These are phyloP conservation scores for Gryon sp. DNA, from an alignment of 1,140 invertebrate species.

Conservation along the genomic window DNA sequence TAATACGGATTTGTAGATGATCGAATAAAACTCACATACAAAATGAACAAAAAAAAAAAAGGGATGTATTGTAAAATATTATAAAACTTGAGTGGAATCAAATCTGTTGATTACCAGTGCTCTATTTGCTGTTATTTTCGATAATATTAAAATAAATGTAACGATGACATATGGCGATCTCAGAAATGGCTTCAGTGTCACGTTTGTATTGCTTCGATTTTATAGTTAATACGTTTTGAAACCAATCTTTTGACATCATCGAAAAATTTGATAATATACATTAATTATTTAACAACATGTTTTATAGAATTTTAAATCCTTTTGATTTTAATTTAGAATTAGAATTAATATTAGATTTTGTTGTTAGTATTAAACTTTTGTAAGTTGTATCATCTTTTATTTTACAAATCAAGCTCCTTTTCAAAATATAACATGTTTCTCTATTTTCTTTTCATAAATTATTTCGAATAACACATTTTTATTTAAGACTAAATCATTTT, in stretches of 20 bases:
- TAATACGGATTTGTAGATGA: conserved; percentile 58
- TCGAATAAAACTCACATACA: not conserved
- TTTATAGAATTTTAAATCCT: conserved; percentile 10
- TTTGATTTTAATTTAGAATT: too few species aligned
- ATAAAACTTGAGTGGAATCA: conserved; percentile 59
- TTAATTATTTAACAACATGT: conserved; percentile 35
- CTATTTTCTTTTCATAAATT: too few species aligned
- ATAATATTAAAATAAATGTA: conserved; percentile 58
- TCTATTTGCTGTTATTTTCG: conserved; percentile 57
- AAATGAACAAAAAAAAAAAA: conserved; percentile 18
- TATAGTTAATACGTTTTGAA: conserved; percentile 42
- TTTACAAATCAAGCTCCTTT: too few species aligned
- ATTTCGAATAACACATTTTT: too few species aligned
- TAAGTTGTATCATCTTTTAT: too few species aligned
- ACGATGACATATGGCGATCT: conserved; percentile 44
- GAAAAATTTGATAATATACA: conserved; percentile 49
- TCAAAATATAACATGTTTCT: too few species aligned
- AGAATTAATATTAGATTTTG: too few species aligned
- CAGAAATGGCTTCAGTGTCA: conserved; percentile 42
- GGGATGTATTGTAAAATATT: conserved; percentile 56
- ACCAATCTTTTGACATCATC: conserved; percentile 47
- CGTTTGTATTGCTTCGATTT: conserved; percentile 54
- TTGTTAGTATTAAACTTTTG: too few species aligned
- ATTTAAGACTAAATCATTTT: too few species aligned
- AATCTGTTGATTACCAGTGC: conserved; percentile 55